These are phyloP conservation scores for Melierax canorus DNA, from an alignment of 2,113 vertebrate species.

Conservation along the genomic window DNA sequence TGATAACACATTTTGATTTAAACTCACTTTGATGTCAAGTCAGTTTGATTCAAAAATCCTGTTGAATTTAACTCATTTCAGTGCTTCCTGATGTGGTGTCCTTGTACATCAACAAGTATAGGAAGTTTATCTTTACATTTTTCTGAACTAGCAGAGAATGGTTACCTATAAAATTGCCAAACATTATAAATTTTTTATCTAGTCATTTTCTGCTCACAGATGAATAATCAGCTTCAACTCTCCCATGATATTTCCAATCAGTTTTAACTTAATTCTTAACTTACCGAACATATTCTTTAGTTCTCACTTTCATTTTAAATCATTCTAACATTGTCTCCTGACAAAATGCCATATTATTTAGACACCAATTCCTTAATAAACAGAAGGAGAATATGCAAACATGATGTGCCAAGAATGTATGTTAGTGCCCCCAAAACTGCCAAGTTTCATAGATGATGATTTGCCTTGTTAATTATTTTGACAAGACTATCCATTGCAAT, in stretches of 20 bases:
- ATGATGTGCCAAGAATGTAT: neutral
- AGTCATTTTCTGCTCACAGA: neutral
- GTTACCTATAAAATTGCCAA: neutral
- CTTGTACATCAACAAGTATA: conserved; percentile 9
- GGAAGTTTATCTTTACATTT: neutral
- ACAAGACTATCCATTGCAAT: neutral
- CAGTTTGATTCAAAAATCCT: conserved; percentile 57
- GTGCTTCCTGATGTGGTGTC: conserved; percentile 15
- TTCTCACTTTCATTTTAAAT: conserved; percentile 19
- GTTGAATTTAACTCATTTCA: conserved; percentile 65
- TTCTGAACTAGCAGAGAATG: neutral
- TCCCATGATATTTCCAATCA: neutral
- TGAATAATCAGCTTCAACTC: neutral
- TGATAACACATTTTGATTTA: conserved; percentile 65
- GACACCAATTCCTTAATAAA: conserved; percentile 20
- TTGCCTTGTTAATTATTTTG: conserved; percentile 36
- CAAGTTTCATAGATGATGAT: neutral
- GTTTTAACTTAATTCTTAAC: conserved; percentile 3
- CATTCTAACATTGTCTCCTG: neutral
- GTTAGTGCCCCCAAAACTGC: neutral
- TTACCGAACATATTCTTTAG: neutral
- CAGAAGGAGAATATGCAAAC: neutral
- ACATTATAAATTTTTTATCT: neutral
- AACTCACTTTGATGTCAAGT: conserved; percentile 59
- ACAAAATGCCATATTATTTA: conserved; percentile 2